Base-by-base conservation (phyloP, 2,888 invertebrate species). In the Luperina nickerlii region DNA sequence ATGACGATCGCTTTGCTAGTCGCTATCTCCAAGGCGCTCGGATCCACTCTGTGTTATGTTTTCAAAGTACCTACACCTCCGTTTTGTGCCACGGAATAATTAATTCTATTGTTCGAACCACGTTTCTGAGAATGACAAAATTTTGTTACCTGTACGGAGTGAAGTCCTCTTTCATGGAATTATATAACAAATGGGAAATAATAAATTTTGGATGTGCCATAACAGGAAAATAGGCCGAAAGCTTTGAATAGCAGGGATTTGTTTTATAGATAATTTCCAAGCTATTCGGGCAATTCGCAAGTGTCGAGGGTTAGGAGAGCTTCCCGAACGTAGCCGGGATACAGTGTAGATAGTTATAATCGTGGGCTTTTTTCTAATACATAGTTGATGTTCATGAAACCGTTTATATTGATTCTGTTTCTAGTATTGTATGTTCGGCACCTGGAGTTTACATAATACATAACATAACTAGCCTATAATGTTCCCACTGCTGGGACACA, bases 71-170 rank as follows among this genome's bases (percentile, higher is more conserved):
- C 32, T 32, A 32, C 67, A 79, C 78, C 77, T 74, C 20, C 67
- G 66, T 84, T 84, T 87, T 85, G 84, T 88, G 87, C 82, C 68
- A 71, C 66, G 67, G 77, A 78, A 88, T 88, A 84, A 89, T 85
- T 85, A 79, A 83, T 87, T 87, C 65, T 78, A 87, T 89, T 90
- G 85, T 89, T 87, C n/a, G 54, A 75, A 71, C 74, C 66, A 54
- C 54, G 69, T 76, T 70, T 73, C 71, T 81, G 81, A 74, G 54
- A 78, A 79, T 84, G 73, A 74, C 74, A 81, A 66, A 75, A 86
- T 83, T 86, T 81, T 76, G 63, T 83, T 87, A 86, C 87, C 67
- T 75, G 73, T 71, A 72, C 13, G 18, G 15, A 68, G 27, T 48
- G 68, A 62, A 74, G 60, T 76, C 27, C 45, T 76, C 62, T 75